Evolutionary conservation across 2,797 vertebrate species (phyloP).

Genomic region (Clarias pachynema): DNA sequence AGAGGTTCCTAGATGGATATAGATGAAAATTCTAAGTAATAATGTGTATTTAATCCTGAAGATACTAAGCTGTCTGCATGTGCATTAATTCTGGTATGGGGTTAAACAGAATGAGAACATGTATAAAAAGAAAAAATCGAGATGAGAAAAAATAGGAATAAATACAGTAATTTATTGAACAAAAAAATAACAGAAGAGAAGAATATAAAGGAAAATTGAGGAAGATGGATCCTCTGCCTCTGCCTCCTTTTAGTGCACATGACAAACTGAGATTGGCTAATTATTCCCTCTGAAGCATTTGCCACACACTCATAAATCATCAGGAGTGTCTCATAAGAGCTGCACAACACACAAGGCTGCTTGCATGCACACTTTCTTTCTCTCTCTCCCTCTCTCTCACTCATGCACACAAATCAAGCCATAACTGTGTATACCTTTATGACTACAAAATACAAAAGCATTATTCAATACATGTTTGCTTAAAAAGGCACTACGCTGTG

Average conservation of each 20-base stretch:
- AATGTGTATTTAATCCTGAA: slow-evolving; percentile 4
- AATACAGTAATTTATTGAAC: slow-evolving; percentile 29
- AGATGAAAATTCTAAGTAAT: too few species aligned
- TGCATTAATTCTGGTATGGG: slow-evolving; percentile 46
- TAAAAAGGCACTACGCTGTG: slow-evolving; percentile 23
- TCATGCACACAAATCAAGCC: slow-evolving; percentile 17
- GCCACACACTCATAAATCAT: slow-evolving; percentile 86
- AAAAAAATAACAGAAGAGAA: slow-evolving; percentile 36
- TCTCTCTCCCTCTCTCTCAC: background rate
- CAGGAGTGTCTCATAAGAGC: slow-evolving; percentile 70
- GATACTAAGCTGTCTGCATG: slow-evolving; percentile 9
- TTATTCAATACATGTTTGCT: slow-evolving; percentile 31
- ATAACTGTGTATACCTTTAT: slow-evolving; percentile 12
- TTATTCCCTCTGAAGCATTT: slow-evolving; percentile 81
- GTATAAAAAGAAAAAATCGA: slow-evolving; percentile 31
- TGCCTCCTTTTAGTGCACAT: slow-evolving; percentile 74
- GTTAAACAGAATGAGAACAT: slow-evolving; percentile 50
- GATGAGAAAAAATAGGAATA: slow-evolving; percentile 31
- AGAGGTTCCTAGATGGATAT: too few species aligned
- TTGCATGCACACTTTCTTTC: slow-evolving; percentile 47
- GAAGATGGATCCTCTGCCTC: slow-evolving; percentile 85
- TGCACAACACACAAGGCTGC: slow-evolving; percentile 60
- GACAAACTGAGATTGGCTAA: slow-evolving; percentile 87
- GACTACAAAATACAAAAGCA: slow-evolving; percentile 38
- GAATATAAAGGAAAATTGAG: slow-evolving; percentile 65